phyloP scores from a whole-genome alignment of 2,113 vertebrate genomes.

The Jacana jacana region DNA sequence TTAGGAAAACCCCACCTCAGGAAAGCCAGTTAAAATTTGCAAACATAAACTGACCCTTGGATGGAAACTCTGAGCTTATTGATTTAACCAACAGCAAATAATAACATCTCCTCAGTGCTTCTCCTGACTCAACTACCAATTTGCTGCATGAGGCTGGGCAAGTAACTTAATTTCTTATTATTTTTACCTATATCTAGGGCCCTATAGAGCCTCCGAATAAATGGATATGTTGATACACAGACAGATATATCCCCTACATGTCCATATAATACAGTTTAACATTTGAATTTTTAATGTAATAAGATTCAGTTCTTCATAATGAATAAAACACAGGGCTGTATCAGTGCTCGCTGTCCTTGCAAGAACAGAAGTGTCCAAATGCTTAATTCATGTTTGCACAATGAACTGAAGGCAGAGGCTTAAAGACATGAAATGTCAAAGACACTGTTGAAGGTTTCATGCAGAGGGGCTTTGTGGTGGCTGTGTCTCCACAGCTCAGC shows the following conservation, averaged over 20 bases:
- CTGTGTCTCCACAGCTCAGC: background rate
- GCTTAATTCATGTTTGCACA: background rate
- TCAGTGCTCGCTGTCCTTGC: background rate
- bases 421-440: background rate
- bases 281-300: slow-evolving; percentile 26
- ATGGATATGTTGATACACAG: background rate
- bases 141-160: background rate
- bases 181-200: background rate
- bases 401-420: background rate
- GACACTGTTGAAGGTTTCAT: background rate
- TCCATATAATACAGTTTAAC: slow-evolving; percentile 22
- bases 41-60: background rate
- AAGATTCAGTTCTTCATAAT: background rate
- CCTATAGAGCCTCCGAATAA: slow-evolving; percentile 5
- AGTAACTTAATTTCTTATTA: background rate
- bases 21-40: background rate
- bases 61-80: background rate
- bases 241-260: background rate
- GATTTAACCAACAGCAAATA: background rate
- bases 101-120: background rate
- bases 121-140: background rate
- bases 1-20: background rate
- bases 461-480: background rate
- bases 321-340: background rate
- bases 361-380: background rate